Conservation (phyloP, 2,888 invertebrate species). For the Tenthredo mesomela region DNA sequence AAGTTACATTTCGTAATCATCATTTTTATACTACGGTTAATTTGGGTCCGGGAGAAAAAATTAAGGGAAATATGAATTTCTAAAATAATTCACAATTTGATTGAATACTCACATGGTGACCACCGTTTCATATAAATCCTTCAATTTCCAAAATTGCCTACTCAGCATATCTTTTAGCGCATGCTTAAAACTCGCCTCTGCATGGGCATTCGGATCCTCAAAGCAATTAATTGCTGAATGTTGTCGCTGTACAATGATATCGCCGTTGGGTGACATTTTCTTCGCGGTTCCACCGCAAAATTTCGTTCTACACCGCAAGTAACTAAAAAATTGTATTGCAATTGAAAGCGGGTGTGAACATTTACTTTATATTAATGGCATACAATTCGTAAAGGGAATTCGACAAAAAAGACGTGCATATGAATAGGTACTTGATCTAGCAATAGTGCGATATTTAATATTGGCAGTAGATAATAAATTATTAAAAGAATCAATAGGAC, state of each 20-base stretch:
- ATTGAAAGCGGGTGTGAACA: no score
- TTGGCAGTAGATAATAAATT: no score
- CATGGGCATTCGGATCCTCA: neutral
- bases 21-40: no score
- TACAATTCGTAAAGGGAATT: no score
- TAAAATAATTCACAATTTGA: neutral
- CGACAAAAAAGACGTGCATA: no score
- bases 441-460: no score
- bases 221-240: conserved; percentile 39
- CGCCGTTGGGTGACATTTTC: neutral
- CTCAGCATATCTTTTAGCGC: conserved; percentile 16
- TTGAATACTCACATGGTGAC: conserved; percentile 39
- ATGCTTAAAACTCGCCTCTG: conserved; percentile 27
- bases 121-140: conserved; percentile 28
- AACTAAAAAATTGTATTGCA: neutral
- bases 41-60: neutral
- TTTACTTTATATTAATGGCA: no score
- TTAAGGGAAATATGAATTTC: neutral
- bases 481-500: no score
- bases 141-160: conserved; percentile 42
- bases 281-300: conserved; percentile 11
- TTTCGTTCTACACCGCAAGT: neutral
- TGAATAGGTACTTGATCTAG: no score
- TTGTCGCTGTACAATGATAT: neutral
- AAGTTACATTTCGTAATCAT: no score